These are phyloP conservation scores for Pseudorectes ferrugineus DNA, from an alignment of 2,113 vertebrate species.

Conservation along the genomic window DNA sequence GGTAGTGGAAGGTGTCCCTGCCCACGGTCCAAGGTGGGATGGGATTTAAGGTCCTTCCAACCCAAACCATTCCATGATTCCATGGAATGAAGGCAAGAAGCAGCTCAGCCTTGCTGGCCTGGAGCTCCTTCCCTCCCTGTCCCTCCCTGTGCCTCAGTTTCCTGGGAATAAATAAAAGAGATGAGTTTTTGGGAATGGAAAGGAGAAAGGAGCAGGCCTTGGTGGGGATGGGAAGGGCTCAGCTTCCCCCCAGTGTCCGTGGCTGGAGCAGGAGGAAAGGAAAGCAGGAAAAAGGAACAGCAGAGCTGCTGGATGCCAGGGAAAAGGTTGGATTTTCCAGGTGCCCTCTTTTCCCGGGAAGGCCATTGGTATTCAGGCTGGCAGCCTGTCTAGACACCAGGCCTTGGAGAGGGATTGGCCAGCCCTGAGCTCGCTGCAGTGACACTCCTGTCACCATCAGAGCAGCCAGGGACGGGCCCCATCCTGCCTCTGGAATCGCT, in stretches of 20 bases:
- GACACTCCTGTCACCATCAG: conserved; percentile 58
- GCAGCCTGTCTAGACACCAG: conserved; percentile 65
- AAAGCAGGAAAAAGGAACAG: background rate
- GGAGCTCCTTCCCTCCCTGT: background rate
- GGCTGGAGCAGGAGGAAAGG: background rate
- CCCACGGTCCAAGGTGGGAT: too few species aligned
- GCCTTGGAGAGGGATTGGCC: conserved; percentile 45
- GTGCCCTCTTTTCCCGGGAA: background rate
- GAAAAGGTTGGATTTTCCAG: background rate
- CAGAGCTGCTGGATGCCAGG: background rate
- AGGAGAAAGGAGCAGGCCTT: background rate
- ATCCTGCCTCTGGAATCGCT: background rate
- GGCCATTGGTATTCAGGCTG: conserved; percentile 63
- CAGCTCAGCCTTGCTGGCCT: background rate
- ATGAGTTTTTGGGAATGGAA: background rate
- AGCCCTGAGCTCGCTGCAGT: conserved; percentile 14
- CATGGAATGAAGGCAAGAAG: background rate
- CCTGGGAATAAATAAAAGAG: background rate
- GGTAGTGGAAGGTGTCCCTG: too few species aligned
- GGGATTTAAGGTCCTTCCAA: too few species aligned
- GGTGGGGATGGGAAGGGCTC: background rate
- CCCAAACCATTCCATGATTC: background rate
- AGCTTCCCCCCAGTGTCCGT: background rate
- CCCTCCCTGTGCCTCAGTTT: background rate
- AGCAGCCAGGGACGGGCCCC: conserved; percentile 30